Evolutionary conservation across 2,797 vertebrate genomes (phyloP).

Genomic region (Sebastes umbrosus): DNA sequence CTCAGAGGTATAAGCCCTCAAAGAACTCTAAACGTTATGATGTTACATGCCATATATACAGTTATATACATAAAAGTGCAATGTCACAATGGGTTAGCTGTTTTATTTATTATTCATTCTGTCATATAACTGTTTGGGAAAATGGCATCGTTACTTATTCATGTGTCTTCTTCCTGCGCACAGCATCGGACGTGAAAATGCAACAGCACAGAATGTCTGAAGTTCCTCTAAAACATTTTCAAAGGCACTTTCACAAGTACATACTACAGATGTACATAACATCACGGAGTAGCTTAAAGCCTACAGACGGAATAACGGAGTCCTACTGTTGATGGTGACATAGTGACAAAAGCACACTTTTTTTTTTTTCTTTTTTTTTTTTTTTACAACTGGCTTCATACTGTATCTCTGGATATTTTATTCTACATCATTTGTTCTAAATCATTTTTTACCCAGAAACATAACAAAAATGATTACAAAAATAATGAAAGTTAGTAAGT

Average conservation of each 20-base stretch:
- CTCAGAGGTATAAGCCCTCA: conserved; percentile 85
- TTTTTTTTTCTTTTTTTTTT: neutral
- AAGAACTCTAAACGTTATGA: conserved; percentile 88
- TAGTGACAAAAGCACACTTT: conserved; percentile 59
- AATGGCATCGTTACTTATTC: conserved; percentile 78
- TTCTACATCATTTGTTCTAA: conserved; percentile 52
- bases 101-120: conserved; percentile 79
- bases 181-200: conserved; percentile 70
- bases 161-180: conserved; percentile 51
- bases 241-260: conserved; percentile 99
- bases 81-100: conserved; percentile 92
- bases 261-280: conserved; percentile 92
- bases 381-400: conserved; percentile 54
- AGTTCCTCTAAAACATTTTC: conserved; percentile 89
- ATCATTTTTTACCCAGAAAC: conserved; percentile 55
- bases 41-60: conserved; percentile 98
- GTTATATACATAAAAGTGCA: conserved; percentile 98
- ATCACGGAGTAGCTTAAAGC: conserved; percentile 85
- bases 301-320: conserved; percentile 83
- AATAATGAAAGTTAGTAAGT: conserved; percentile 74
- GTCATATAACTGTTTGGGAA: conserved; percentile 72
- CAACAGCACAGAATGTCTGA: conserved; percentile 85
- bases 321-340: conserved; percentile 60
- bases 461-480: conserved; percentile 59
- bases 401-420: conserved; percentile 47